These are phyloP conservation scores for Plagodis pulveraria DNA, from an alignment of 2,888 invertebrate genomes.

Conservation along the genomic window DNA sequence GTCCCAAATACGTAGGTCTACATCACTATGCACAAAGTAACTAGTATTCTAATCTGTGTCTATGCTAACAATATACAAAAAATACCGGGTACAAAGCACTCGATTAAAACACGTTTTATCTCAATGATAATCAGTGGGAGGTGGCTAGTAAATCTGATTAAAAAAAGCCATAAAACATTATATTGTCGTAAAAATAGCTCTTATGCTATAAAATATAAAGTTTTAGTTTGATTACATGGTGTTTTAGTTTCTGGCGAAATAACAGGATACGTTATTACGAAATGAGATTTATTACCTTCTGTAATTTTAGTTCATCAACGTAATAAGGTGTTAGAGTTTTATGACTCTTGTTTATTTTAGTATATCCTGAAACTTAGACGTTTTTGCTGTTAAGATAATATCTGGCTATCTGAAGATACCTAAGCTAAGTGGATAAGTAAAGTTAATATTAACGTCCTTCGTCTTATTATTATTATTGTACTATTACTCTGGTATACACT, in stretches of 20 bases:
- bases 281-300: constrained; percentile 18
- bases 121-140: constrained; percentile 78
- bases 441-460: no score
- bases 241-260: constrained; percentile 38
- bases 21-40: no score
- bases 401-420: not conserved
- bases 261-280: constrained; percentile 57
- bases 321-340: constrained; percentile 19
- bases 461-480: no score
- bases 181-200: constrained; percentile 12
- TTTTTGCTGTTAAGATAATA: not conserved
- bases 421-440: no score
- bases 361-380: not conserved
- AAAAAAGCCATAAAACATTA: constrained; percentile 38
- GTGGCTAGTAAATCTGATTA: constrained; percentile 42
- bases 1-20: no score
- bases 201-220: constrained; percentile 5
- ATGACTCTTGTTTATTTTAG: constrained; percentile 6
- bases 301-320: constrained; percentile 13
- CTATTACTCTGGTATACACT: no score
- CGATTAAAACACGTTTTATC: constrained; percentile 77
- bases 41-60: not conserved
- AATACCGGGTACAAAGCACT: constrained; percentile 75
- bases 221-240: constrained; percentile 1
- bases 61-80: constrained; percentile 73